Evolutionary conservation across 2,113 vertebrate genomes (phyloP), one percentile per base, ranked within the genome.

Genomic region (Raphicerus campestris): DNA sequence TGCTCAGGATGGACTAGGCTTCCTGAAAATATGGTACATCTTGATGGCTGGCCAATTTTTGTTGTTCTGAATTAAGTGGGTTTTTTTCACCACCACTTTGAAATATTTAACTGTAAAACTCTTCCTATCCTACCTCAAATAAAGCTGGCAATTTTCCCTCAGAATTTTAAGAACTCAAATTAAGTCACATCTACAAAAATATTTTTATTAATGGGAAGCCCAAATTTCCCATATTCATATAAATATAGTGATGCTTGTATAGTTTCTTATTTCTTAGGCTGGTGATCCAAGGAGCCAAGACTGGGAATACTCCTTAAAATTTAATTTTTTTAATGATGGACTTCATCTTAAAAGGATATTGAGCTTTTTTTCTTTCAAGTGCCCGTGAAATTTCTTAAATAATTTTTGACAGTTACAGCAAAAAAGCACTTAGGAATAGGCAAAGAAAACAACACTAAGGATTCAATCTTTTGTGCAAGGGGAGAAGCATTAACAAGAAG

Each of bases 1-100:
- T 98, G 95, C 98, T 98, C 96, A 98, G 93, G 97, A 97, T 98
- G 96, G 97, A 98, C 97, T 98, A 98, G 96, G 61, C 97, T 98
- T 99, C 98, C 98, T 98, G 97, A 98, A 98, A 98, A 98, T 98
- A 96, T 96, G 98, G 97, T 98, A 98, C 97, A 98, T 98, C 97
- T 98, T 98, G 98, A 98, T 81, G 93, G 96, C 86, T 98, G 98
- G 98, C 97, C 35, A 73, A 49, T 98, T 98, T 98, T 98, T 98
- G 97, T 98, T 98, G 97, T 98, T 98, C 98, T 98, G 97, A 98
- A 98, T 98, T 98, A 96, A 89, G 81, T 97, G 96, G 95, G 80
- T 4, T 93, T 97, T 95, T 78, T 82, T 13, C 19, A 97, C 94
- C 96, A 96, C 85, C 88, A 98, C 95, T 98, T 98, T 96, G 97